Percentiles rank a stretch among this genome's conserved stretches.
phyloP scores from a whole-genome alignment of 2,797 vertebrate genomes.

The Phoeniculus purpureus region DNA sequence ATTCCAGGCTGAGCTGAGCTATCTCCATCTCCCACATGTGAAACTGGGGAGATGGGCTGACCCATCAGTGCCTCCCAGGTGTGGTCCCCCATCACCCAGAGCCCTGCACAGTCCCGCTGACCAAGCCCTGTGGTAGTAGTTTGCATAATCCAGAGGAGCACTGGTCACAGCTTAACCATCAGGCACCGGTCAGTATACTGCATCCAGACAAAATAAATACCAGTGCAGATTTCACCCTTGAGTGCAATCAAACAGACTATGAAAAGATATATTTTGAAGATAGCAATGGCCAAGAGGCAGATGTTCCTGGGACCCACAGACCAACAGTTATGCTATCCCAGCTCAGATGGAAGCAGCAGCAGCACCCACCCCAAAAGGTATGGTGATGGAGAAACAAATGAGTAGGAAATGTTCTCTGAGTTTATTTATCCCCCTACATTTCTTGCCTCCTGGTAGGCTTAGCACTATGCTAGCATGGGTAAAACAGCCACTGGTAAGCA shows the following conservation, averaged over 20 bases:
- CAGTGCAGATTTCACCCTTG: not conserved
- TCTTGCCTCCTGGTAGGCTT: not conserved
- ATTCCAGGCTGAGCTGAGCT: not conserved
- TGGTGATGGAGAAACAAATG: not conserved
- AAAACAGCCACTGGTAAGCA: not conserved
- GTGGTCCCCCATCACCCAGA: not conserved
- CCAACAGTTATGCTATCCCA: not conserved
- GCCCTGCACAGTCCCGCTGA: accelerated
- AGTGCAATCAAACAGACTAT: not conserved
- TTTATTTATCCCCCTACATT: not conserved
- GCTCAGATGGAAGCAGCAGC: not conserved
- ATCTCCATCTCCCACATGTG: accelerated
- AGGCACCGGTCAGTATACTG: not conserved
- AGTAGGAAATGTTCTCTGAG: not conserved
- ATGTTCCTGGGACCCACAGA: not conserved
- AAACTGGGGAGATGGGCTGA: accelerated
- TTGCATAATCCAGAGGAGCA: accelerated
- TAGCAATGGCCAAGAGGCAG: not conserved
- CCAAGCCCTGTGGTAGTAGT: accelerated
- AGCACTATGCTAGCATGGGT: not conserved
- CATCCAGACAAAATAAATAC: not conserved
- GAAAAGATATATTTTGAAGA: not conserved
- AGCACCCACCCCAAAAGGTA: not conserved
- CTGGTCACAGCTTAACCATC: not conserved
- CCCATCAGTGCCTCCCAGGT: accelerated